Base-by-base conservation (phyloP, 2,113 vertebrate species). In the Oplegnathus fasciatus region DNA sequence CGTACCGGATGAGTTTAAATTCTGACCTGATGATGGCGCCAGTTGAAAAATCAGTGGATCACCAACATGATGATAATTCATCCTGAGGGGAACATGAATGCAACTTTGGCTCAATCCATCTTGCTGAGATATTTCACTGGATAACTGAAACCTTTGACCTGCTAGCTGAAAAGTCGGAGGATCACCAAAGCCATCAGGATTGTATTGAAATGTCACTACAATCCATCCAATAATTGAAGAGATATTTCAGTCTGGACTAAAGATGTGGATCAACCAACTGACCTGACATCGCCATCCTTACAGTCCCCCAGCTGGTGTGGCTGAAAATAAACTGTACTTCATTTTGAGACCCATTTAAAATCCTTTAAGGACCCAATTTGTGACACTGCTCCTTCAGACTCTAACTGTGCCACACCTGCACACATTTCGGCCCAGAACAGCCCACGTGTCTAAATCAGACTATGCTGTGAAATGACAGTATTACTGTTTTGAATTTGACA, bases 291-390 rank as follows among this genome's bases (percentile, higher is more conserved):
- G 30, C 9, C 32, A 0, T 40, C 20, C 34, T 32, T 6, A 0
- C 9, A 24, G 61, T 30, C 30, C 4, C 30, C 1, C 30, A 9
- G 58, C 30, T 17, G 9, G 3, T 26, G 64, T 17, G 64, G 40
- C 64, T 72, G 37, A 73, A 73, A 74, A 72, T 72, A 72, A 42
- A 28, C 34, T 28, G 52, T 11, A 40, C 11, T 37, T 74, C 26
- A 46, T 68, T 30, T 3, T 30, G 26, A 68, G 42, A 68, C 66
- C 66, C 44, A 48, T 74, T 74, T 60, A 44, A 73, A 73, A 22
- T 44, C 37, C 54, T 73, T 58, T 1, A 58, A 44, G 37, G 70
- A 57, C 70, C 40, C 42, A 17, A 0, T 28, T 67, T 67, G 28
- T 28, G n/a, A 46, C 40, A 66, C n/a, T 1, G 6, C 14, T 67